Evolutionary conservation across 2,888 invertebrate species (phyloP).

Genomic region (Drosophila picticornis): DNA sequence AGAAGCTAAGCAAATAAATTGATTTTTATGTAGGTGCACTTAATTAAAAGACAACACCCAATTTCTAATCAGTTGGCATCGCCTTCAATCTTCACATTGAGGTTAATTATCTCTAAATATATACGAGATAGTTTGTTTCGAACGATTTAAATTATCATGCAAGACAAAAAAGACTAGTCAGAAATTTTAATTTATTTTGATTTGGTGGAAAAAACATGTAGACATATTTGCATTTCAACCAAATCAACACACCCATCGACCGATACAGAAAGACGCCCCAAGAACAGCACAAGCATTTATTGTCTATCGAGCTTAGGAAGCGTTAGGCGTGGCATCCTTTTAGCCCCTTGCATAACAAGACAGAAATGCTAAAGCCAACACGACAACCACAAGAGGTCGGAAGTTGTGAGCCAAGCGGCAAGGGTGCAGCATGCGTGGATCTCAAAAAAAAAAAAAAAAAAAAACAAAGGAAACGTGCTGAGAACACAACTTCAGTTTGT

Average conservation of each 20-base stretch:
- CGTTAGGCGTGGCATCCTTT: conserved; percentile 41
- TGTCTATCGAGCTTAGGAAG: conserved; percentile 54
- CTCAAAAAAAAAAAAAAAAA: background rate
- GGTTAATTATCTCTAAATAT: rapidly evolving
- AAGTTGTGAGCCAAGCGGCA: background rate
- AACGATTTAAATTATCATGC: background rate
- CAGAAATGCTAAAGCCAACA: conserved; percentile 52
- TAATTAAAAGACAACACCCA: conserved; percentile 59
- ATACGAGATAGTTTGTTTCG: background rate
- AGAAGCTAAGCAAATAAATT: conserved; percentile 63
- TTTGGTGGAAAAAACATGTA: conserved; percentile 23
- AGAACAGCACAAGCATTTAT: conserved; percentile 49
- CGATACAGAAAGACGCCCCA: background rate
- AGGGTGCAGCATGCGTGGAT: background rate
- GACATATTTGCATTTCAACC: conserved; percentile 23
- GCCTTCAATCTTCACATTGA: background rate
- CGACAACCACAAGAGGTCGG: conserved; percentile 23
- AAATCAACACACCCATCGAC: conserved; percentile 12
- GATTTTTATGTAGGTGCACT: conserved; percentile 54
- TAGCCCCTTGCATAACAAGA: conserved; percentile 51
- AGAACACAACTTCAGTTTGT: conserved; percentile 49
- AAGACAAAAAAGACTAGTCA: background rate
- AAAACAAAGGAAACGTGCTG: conserved; percentile 45
- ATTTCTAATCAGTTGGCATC: background rate
- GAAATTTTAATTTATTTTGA: conserved; percentile 26